Percentiles rank a stretch among this genome's conserved stretches.
Conservation (phyloP, 2,113 vertebrate species). For the Coryphaenoides rupestris region DNA sequence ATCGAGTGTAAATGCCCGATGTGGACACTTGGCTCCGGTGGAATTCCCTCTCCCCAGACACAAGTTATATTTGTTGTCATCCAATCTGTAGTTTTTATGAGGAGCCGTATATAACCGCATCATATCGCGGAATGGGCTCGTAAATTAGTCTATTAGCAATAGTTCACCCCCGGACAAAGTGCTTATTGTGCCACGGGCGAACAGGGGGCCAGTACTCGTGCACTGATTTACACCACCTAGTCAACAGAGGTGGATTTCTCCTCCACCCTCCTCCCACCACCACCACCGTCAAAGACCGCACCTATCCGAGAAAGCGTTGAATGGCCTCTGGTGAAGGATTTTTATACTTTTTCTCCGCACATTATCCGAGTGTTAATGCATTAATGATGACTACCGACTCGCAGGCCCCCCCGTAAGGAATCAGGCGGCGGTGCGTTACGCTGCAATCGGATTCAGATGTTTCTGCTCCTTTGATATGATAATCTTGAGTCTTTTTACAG, state of each 20-base stretch:
- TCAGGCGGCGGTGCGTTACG: constrained; percentile 20
- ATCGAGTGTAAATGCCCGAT: too few species aligned
- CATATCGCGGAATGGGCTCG: constrained; percentile 33
- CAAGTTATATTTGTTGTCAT: constrained; percentile 51
- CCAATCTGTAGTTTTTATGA: constrained; percentile 56
- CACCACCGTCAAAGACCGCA: too few species aligned
- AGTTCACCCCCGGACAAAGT: constrained; percentile 55
- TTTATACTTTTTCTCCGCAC: constrained; percentile 52
- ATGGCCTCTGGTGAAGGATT: constrained; percentile 53
- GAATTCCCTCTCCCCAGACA: constrained; percentile 12
- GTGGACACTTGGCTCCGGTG: too few species aligned
- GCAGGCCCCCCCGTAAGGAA: constrained; percentile 33
- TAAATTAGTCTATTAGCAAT: constrained; percentile 60
- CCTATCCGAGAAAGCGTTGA: constrained; percentile 54
- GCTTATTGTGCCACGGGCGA: constrained; percentile 51
- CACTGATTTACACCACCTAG: constrained; percentile 55
- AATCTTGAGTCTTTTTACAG: constrained; percentile 28
- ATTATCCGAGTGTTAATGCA: constrained; percentile 63
- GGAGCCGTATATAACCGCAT: constrained; percentile 47
- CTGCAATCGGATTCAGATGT: constrained; percentile 53
- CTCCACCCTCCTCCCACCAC: constrained; percentile 21
- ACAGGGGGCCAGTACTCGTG: too few species aligned
- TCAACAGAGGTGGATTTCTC: constrained; percentile 36
- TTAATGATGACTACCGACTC: constrained; percentile 46
- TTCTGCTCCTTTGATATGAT: constrained; percentile 68